phyloP scores from a whole-genome alignment of 2,113 vertebrate species.

The Hirundichthys speculiger region DNA sequence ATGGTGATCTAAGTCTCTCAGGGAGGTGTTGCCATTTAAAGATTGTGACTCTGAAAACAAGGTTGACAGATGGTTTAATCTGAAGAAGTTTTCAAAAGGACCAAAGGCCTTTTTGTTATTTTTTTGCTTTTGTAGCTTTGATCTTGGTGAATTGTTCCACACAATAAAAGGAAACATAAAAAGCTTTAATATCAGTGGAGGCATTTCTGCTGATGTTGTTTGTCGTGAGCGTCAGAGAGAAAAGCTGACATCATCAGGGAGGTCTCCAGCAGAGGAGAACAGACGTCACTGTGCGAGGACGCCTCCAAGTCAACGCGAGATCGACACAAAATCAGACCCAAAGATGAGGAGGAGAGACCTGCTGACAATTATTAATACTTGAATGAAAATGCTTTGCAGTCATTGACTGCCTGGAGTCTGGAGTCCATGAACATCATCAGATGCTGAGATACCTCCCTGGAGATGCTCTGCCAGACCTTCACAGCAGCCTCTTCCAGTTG shows the following conservation, averaged over 20 bases:
- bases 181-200: slow-evolving; percentile 52
- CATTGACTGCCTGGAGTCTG: too few relatives aligned
- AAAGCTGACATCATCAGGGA: slow-evolving; percentile 45
- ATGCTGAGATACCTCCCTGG: too few relatives aligned
- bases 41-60: too few relatives aligned
- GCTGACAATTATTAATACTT: not conserved
- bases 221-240: slow-evolving; percentile 24
- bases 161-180: slow-evolving; percentile 77
- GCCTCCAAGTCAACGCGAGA: not conserved
- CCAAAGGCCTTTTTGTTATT: not conserved
- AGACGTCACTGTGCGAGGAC: slow-evolving; percentile 41
- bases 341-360: slow-evolving; percentile 8
- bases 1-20: too few relatives aligned
- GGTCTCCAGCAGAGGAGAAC: slow-evolving; percentile 50
- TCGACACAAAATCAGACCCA: not conserved
- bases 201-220: slow-evolving; percentile 55
- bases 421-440: too few relatives aligned
- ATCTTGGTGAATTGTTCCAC: slow-evolving; percentile 50
- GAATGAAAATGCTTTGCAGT: too few relatives aligned
- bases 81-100: slow-evolving; percentile 16
- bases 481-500: not conserved
- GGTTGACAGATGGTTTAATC: slow-evolving; percentile 19
- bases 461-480: too few relatives aligned
- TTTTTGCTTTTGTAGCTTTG: slow-evolving; percentile 27
- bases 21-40: too few relatives aligned